A percentile compares a stretch with the other conserved stretches of the same genome.
Evolutionary conservation across 2,797 vertebrate genomes (phyloP).

Genomic region (Tauraco hartlaubi): DNA sequence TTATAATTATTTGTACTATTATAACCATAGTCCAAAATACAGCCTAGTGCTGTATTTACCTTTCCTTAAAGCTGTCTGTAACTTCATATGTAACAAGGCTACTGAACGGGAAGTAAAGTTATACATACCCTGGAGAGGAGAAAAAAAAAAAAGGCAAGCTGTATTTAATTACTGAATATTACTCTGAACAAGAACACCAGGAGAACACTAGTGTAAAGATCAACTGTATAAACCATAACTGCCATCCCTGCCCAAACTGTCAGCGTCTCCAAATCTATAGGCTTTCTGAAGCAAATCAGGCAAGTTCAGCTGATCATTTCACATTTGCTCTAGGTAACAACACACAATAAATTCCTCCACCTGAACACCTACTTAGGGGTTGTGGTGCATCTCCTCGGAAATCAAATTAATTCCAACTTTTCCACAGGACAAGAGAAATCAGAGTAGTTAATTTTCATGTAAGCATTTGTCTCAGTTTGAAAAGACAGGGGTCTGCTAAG

Average conservation of each 20-base stretch:
- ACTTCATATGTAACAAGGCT: background rate
- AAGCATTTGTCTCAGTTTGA: background rate
- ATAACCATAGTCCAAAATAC: no score
- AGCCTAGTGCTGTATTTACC: background rate
- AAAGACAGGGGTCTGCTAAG: no score
- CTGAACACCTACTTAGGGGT: background rate
- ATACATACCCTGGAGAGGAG: fast-evolving
- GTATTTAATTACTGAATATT: background rate
- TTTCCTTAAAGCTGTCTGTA: background rate
- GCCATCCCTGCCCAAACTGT: background rate
- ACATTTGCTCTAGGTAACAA: background rate
- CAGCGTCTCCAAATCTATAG: background rate
- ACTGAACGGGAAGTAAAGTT: background rate
- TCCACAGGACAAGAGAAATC: background rate
- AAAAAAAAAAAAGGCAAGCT: background rate
- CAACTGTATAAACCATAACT: background rate
- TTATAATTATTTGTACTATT: no score
- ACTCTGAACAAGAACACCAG: background rate
- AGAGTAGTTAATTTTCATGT: background rate
- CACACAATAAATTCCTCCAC: background rate
- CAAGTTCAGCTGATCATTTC: background rate
- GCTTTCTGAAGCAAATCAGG: background rate
- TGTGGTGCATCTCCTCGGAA: background rate
- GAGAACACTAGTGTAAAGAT: background rate
- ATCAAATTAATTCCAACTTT: background rate